Evolutionary conservation across 2,888 invertebrate genomes (phyloP).

Genomic region (Phortica magna): DNA sequence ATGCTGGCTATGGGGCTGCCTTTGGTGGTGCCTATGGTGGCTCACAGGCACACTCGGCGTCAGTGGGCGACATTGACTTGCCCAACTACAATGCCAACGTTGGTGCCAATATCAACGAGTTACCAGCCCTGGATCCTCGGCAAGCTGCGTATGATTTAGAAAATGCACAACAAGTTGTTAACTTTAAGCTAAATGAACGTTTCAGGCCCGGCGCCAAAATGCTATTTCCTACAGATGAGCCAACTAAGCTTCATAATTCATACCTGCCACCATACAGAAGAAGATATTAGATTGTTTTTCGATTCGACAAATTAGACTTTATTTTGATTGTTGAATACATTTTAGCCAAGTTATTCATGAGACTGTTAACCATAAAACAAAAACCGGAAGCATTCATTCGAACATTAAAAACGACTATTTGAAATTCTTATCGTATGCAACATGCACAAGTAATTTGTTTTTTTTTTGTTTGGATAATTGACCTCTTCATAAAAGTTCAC

Average conservation of each 20-base stretch:
- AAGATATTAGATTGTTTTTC: constrained; percentile 27
- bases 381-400: too few species aligned
- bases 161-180: constrained; percentile 38
- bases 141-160: background rate
- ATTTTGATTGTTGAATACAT: background rate
- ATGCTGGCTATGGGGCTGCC: background rate
- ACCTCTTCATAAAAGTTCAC: too few species aligned
- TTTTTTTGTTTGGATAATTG: too few species aligned
- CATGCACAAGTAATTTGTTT: too few species aligned
- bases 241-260: constrained; percentile 42
- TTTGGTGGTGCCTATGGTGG: background rate
- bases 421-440: too few species aligned
- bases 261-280: constrained; percentile 50
- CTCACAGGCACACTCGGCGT: background rate
- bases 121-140: background rate
- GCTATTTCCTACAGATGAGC: constrained; percentile 53
- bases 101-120: background rate
- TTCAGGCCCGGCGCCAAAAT: constrained; percentile 51
- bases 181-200: constrained; percentile 57
- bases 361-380: too few species aligned
- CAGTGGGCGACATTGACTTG: constrained; percentile 10
- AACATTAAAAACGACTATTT: too few species aligned
- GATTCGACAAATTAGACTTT: background rate
- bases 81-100: background rate
- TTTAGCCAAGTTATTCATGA: background rate